phyloP scores from a whole-genome alignment of 2,888 invertebrate genomes.

The Xylota sylvarum region DNA sequence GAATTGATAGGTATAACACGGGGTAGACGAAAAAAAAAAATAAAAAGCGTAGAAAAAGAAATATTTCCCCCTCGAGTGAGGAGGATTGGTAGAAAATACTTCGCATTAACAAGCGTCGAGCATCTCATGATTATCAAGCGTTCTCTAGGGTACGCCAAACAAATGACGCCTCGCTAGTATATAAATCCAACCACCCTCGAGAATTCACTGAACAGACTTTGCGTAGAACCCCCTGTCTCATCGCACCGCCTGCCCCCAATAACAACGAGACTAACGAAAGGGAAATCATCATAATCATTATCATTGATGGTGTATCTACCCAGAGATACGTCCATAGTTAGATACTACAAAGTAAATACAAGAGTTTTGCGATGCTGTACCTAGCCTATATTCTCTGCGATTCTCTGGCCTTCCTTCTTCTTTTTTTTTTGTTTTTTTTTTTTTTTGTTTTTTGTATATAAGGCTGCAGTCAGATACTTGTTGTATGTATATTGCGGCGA shows the following conservation, averaged over 20 bases:
- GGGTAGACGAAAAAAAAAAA: neutral
- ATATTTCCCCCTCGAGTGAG: constrained; percentile 8
- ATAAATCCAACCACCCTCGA: constrained; percentile 60
- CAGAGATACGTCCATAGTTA: constrained; percentile 42
- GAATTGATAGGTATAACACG: constrained; percentile 59
- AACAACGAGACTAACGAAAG: constrained; percentile 71
- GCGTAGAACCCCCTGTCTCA: constrained; percentile 51
- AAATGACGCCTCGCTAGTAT: constrained; percentile 74
- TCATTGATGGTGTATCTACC: constrained; percentile 33
- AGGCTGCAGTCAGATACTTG: constrained; percentile 35
- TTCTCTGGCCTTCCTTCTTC: constrained; percentile 19
- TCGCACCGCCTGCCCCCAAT: constrained; percentile 6
- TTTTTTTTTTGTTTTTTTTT: constrained; percentile 1
- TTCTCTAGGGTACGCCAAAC: constrained; percentile 75
- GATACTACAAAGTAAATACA: constrained; percentile 70
- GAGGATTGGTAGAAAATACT: constrained; percentile 44
- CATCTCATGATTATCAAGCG: constrained; percentile 70
- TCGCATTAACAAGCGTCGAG: constrained; percentile 70
- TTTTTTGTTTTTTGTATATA: constrained; percentile 48
- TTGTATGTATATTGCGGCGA: constrained; percentile 30
- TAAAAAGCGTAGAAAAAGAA: constrained; percentile 9
- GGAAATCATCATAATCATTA: constrained; percentile 64
- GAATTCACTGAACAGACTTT: constrained; percentile 37
- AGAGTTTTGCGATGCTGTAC: constrained; percentile 38
- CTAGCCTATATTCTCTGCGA: constrained; percentile 70